Evolutionary conservation across 2,888 invertebrate genomes (phyloP).

Genomic region (Tenthredo livida): DNA sequence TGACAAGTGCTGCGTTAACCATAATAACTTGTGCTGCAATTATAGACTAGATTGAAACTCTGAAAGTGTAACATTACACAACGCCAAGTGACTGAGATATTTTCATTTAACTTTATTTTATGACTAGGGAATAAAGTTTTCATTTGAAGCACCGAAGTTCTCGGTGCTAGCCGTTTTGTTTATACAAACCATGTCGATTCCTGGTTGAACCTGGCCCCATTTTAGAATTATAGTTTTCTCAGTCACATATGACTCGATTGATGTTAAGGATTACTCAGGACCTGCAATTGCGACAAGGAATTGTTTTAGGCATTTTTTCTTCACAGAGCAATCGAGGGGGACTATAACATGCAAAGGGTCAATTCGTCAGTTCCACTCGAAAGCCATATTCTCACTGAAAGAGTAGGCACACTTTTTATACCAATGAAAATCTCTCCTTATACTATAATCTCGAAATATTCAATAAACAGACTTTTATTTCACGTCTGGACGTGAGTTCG

Average conservation of each 20-base stretch:
- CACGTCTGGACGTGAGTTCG: no score
- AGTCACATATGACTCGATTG: neutral
- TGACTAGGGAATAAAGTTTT: neutral
- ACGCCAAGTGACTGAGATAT: neutral
- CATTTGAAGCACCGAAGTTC: neutral
- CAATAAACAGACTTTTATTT: no score
- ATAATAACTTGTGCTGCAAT: neutral
- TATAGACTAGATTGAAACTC: neutral
- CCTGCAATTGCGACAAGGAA: no score
- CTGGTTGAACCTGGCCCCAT: neutral
- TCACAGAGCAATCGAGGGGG: neutral
- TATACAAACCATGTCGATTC: neutral
- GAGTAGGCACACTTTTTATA: neutral
- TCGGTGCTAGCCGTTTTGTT: neutral
- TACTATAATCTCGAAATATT: neutral
- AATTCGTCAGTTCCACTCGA: neutral
- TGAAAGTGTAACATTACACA: neutral
- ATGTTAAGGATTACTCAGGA: neutral
- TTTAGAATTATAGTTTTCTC: neutral
- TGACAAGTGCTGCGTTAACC: neutral
- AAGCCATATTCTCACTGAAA: neutral
- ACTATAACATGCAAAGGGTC: neutral
- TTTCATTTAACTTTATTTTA: neutral
- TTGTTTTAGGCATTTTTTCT: neutral
- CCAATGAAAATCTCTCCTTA: neutral